Base-by-base conservation (phyloP, 2,888 invertebrate species). In the Azorinus chamasolen region DNA sequence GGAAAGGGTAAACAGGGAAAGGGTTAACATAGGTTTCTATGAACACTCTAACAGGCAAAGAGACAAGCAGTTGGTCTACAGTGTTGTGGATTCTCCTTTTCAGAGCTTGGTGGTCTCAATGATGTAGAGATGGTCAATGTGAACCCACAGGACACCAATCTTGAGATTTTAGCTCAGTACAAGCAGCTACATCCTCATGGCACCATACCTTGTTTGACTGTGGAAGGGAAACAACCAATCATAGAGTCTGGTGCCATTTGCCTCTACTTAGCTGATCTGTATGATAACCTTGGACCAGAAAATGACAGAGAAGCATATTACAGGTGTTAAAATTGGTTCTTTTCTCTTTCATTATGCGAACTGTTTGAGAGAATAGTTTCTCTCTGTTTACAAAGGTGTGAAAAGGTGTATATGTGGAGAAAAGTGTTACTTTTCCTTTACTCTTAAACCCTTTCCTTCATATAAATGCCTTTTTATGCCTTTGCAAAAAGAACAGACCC, bases 241-340 rank as follows among this genome's bases (percentile, higher is more conserved):
- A 57, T 90, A 12, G 89, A 90, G 72, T 88, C 89, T 2, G 88
- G 85, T 22, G 90, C 90, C 24, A 88, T 90, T 63, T 90, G 90
- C 58, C 57, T 89, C 65, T 89, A 88, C 65, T 70, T 90, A 43
- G 90, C 88, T 24, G 88, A 90, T 45, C n/a, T 83, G 25, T 87
- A 87, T 63, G 76, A 78, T 20, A 77, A 71, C 12, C 81, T 85
- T 25, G 81, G 83, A 25, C 88, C 88, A 25, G 83, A 79, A 22
- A 59, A 62, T 10, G 72, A 86, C 63, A 83, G 73, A 46, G 79
- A 73, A 16, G 85, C 87, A 8, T 88, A 87, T 62, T 88, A 88
- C 72, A 87, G 86, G 88, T 88, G 32, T 32, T 32, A 6, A 32
- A 32, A 32, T 32, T 32, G 32, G 32, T 32, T 10, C 10, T 4